A percentile compares a stretch with the other conserved stretches of the same genome.
These are phyloP conservation scores for Myotis findleyi DNA, from an alignment of 2,797 vertebrate genomes.

Conservation along the genomic window DNA sequence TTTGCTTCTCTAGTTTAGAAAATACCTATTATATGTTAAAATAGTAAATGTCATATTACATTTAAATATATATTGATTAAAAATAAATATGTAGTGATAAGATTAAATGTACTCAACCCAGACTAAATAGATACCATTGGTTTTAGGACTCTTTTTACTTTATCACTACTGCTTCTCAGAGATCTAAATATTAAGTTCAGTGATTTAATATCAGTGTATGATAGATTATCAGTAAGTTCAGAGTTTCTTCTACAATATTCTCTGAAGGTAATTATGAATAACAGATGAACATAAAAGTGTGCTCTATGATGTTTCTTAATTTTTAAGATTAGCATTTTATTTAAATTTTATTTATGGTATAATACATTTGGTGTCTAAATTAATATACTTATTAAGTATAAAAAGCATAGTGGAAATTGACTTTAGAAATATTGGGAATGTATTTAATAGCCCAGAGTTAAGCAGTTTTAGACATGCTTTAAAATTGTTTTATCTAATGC, in stretches of 20 bases:
- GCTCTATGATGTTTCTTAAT: background rate
- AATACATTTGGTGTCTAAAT: background rate
- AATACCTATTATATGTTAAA: background rate
- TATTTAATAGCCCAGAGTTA: background rate
- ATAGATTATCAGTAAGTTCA: background rate
- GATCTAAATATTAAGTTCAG: background rate
- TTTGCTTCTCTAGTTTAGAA: background rate
- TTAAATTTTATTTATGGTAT: background rate
- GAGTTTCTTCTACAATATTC: background rate
- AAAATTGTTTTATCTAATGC: background rate
- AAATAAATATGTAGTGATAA: background rate
- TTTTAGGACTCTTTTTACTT: background rate
- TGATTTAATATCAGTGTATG: background rate
- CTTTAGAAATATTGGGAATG: background rate
- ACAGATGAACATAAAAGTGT: background rate
- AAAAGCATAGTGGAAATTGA: background rate
- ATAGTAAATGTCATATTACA: background rate
- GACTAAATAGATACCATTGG: background rate
- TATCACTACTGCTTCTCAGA: background rate
- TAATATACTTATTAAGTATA: background rate
- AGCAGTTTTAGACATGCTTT: background rate
- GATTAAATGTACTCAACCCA: background rate
- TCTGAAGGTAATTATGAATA: background rate
- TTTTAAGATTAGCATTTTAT: background rate
- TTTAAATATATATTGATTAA: background rate